These are phyloP conservation scores for Discoglossus pictus DNA, from an alignment of 2,797 vertebrate species.

Conservation along the genomic window DNA sequence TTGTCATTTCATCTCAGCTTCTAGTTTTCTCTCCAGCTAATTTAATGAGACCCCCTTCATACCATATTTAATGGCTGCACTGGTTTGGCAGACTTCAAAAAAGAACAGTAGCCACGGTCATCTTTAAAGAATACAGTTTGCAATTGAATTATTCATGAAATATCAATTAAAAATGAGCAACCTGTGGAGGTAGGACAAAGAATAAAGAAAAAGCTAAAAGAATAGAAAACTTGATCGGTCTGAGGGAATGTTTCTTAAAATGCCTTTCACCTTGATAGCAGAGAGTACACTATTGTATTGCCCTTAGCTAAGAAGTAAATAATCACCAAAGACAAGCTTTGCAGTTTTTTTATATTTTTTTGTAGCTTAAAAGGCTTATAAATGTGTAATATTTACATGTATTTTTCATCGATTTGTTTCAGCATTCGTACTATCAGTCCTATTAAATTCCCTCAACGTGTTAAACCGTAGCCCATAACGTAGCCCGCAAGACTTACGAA, in stretches of 20 bases:
- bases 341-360: too few relatives aligned
- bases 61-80: slow-evolving; percentile 43
- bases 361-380: too few relatives aligned
- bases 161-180: slow-evolving; percentile 56
- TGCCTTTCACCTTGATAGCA: slow-evolving; percentile 8
- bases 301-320: too few relatives aligned
- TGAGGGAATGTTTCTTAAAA: slow-evolving; percentile 26
- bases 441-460: too few relatives aligned
- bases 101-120: slow-evolving; percentile 47
- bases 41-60: slow-evolving; percentile 52
- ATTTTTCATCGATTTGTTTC: too few relatives aligned
- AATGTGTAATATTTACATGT: too few relatives aligned
- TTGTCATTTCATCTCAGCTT: slow-evolving; percentile 39
- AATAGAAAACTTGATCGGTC: slow-evolving; percentile 39
- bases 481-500: too few relatives aligned
- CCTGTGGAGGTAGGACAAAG: neutral
- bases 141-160: slow-evolving; percentile 56
- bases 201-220: slow-evolving; percentile 32
- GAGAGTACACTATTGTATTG: too few relatives aligned
- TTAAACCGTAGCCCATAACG: too few relatives aligned
- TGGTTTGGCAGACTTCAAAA: slow-evolving; percentile 49
- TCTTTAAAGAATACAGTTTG: slow-evolving; percentile 49
- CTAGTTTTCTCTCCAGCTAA: slow-evolving; percentile 39
- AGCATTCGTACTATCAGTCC: too few relatives aligned
- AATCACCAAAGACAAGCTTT: too few relatives aligned